phyloP scores from a whole-genome alignment of 2,888 invertebrate species.

The Pseudoips prasinana region DNA sequence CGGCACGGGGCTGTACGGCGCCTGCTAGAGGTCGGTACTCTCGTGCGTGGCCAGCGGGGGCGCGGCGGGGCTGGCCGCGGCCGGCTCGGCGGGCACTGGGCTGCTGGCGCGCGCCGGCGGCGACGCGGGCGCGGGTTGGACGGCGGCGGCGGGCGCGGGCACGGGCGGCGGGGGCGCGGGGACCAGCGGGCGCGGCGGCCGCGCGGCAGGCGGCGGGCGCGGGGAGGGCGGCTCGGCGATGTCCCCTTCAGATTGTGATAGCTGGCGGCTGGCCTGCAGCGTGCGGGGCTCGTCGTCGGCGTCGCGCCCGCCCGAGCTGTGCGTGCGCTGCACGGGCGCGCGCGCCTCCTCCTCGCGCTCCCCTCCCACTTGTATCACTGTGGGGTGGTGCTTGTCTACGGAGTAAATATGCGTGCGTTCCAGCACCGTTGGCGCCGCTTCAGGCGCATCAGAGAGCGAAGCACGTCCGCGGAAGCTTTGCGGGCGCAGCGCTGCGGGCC shows the following conservation, averaged over 20 bases:
- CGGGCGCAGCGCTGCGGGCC: conserved; percentile 86
- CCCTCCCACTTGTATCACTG: conserved; percentile 82
- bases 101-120: conserved; percentile 44
- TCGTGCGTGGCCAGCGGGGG: conserved; percentile 31
- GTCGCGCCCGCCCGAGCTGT: conserved; percentile 71
- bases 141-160: conserved; percentile 48
- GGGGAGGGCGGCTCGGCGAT: conserved; percentile 79
- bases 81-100: conserved; percentile 29
- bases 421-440: conserved; percentile 70
- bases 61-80: conserved; percentile 5
- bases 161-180: conserved; percentile 62
- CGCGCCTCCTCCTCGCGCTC: conserved; percentile 50
- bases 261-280: conserved; percentile 67
- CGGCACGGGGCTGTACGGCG: conserved; percentile 29
- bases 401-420: conserved; percentile 87
- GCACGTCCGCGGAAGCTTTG: conserved; percentile 76
- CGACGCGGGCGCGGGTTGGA: conserved; percentile 24
- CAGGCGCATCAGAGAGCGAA: conserved; percentile 45
- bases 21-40: conserved; percentile 66
- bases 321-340: conserved; percentile 69
- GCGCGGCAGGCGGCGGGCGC: conserved; percentile 49
- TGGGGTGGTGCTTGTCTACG: conserved; percentile 89
- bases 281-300: conserved; percentile 64
- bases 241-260: conserved; percentile 83
- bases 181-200: conserved; percentile 58